phyloP scores from a whole-genome alignment of 92 coral and sea anemone species.

The Anthopleura xanthogrammica region DNA sequence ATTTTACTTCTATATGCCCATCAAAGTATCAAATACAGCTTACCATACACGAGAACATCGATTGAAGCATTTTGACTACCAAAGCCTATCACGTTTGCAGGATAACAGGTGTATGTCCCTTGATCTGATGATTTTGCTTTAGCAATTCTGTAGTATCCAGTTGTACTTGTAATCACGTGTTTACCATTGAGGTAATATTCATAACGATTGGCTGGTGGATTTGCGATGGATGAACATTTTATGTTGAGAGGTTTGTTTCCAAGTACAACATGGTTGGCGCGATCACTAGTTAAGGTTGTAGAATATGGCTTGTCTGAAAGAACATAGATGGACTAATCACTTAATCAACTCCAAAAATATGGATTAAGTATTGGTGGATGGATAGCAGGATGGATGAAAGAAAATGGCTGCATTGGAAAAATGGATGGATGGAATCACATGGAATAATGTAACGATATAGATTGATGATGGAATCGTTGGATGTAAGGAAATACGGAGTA shows the following conservation, averaged over 20 bases:
- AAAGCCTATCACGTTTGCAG: constrained; percentile 55
- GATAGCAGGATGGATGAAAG: not conserved
- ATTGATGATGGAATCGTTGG: too few species aligned
- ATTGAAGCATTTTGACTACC: constrained; percentile 42
- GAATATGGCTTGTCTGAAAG: constrained; percentile 63
- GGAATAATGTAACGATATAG: not conserved
- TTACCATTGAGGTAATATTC: constrained; percentile 53
- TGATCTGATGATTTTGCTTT: constrained; percentile 57
- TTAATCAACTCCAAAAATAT: not conserved
- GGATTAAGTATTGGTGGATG: not conserved
- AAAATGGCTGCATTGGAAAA: not conserved
- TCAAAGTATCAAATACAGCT: not conserved
- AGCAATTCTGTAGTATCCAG: constrained; percentile 45
- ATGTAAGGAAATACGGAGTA: too few species aligned
- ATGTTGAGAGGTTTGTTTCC: constrained; percentile 63
- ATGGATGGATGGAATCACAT: not conserved
- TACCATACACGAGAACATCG: constrained; percentile 53
- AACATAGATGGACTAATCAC: not conserved
- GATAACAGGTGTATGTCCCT: constrained; percentile 56
- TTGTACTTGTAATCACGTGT: constrained; percentile 32
- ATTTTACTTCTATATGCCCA: too few species aligned
- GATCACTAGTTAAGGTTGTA: constrained; percentile 48
- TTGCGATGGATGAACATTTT: constrained; percentile 60
- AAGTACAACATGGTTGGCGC: constrained; percentile 42
- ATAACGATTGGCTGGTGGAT: constrained; percentile 67